Conservation (phyloP, 2,113 vertebrate species). For the Aptenodytes patagonicus region DNA sequence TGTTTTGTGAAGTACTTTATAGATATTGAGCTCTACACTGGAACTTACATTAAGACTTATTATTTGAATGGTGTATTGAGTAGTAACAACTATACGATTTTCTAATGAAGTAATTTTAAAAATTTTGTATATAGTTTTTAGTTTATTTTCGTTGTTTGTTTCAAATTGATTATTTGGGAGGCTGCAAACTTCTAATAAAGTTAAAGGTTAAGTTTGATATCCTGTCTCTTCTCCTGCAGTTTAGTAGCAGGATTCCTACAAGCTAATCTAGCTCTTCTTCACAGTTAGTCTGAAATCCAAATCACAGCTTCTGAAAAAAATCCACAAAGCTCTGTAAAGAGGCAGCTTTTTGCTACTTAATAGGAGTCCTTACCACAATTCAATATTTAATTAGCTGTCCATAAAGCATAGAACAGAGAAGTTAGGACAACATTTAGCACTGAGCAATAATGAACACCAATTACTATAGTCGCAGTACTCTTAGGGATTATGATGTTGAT, state of each 20-base stretch:
- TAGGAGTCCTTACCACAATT: neutral
- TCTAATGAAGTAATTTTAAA: neutral
- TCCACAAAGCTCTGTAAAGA: neutral
- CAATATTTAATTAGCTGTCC: slow-evolving; percentile 32
- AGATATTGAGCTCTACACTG: neutral
- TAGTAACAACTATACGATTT: neutral
- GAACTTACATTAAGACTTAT: neutral
- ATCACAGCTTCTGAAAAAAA: neutral
- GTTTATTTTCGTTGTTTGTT: neutral
- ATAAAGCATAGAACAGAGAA: neutral
- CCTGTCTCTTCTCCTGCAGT: neutral
- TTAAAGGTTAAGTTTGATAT: neutral
- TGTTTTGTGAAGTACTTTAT: neutral
- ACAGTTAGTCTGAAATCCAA: neutral
- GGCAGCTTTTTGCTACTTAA: neutral
- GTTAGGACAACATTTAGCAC: neutral
- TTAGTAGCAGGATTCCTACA: neutral
- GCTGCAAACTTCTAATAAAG: neutral
- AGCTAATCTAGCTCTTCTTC: neutral
- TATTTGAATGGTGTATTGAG: neutral
- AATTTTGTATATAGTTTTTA: neutral
- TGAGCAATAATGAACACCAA: neutral
- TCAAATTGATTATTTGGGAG: neutral
- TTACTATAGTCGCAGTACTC: neutral
- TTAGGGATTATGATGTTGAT: neutral